Evolutionary conservation across 2,797 vertebrate species (phyloP).

Genomic region (Lacerta viridis): DNA sequence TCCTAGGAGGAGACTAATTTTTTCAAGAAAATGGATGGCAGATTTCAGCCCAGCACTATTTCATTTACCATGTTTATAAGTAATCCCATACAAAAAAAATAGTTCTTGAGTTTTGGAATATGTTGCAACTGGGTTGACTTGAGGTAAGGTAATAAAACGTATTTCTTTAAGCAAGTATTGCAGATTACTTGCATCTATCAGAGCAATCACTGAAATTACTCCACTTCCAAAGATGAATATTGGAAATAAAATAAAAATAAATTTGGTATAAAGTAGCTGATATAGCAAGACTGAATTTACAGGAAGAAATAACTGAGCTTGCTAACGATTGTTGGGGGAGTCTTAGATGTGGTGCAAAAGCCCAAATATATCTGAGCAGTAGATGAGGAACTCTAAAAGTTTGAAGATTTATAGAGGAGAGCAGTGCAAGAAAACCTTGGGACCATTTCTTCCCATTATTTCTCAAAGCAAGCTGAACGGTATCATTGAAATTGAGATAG

Average conservation of each 20-base stretch:
- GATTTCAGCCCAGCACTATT: no score
- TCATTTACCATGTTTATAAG: not conserved
- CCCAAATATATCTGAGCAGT: slow-evolving; percentile 63
- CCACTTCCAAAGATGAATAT: not conserved
- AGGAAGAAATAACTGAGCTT: slow-evolving; percentile 32
- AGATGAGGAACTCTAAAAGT: slow-evolving; percentile 61
- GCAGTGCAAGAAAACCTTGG: slow-evolving; percentile 36
- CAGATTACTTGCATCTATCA: not conserved
- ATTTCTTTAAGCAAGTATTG: not conserved
- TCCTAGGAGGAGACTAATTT: no score
- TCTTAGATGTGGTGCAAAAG: slow-evolving; percentile 58
- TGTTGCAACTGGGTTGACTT: not conserved
- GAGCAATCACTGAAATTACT: not conserved
- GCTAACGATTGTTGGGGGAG: slow-evolving; percentile 49
- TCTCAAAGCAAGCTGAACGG: slow-evolving; percentile 54
- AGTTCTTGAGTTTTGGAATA: not conserved
- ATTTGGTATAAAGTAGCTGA: slow-evolving; percentile 11
- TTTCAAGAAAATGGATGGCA: no score
- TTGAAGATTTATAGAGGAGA: slow-evolving; percentile 58
- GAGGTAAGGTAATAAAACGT: not conserved
- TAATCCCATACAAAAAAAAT: not conserved
- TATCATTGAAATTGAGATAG: slow-evolving; percentile 58
- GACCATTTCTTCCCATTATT: slow-evolving; percentile 61
- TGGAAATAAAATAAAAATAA: slow-evolving; percentile 1
- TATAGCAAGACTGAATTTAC: slow-evolving; percentile 19